Evolutionary conservation across 2,797 vertebrate genomes (phyloP), one percentile per base, ranked within the genome.

Genomic region (Etheostoma perlongum): DNA sequence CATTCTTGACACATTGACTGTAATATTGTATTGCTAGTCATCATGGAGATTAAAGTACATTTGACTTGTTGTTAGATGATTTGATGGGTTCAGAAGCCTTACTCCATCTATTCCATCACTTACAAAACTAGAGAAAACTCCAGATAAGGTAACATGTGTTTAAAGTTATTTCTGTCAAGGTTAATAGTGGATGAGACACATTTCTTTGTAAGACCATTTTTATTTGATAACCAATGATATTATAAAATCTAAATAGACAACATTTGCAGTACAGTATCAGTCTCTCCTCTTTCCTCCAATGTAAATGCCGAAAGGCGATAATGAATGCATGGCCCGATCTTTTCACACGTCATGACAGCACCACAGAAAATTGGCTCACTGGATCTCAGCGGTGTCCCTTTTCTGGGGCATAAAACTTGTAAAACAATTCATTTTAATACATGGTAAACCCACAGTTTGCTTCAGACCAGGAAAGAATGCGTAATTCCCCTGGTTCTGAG

Each of bases 361-460:
- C 66, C 74, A 63, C 82, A 75, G 74, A 92, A 40, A 90, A 89
- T 82, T 90, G 91, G 74, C 86, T 88, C 81, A 53, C 76, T 76
- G 76, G 73, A 86, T 87, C 83, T 87, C 78, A 80, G 83, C 55
- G 69, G 76, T 86, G 87, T 86, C 85, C 86, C 84, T 89, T 91
- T 92, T 93, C 88, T 76, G 66, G 79, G 44, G 71, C 79, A 91
- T 89, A 81, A 84, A 92, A 91, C 84, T 84, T 89, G 89, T 88
- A 87, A 85, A 90, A 89, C 83, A 89, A 81, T 90, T 90, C 81
- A 91, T 93, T 94, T 92, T 91, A 88, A 93, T 93, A 90, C 81
- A 87, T 21, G 68, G 79, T 88, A 59, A 90, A 79, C 30, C 73
- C 78, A 73, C 69, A 72, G 85, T 85, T 85, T 85, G 81, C 88